These are phyloP conservation scores for Tetrao urogallus DNA, from an alignment of 2,113 vertebrate species.

Conservation along the genomic window DNA sequence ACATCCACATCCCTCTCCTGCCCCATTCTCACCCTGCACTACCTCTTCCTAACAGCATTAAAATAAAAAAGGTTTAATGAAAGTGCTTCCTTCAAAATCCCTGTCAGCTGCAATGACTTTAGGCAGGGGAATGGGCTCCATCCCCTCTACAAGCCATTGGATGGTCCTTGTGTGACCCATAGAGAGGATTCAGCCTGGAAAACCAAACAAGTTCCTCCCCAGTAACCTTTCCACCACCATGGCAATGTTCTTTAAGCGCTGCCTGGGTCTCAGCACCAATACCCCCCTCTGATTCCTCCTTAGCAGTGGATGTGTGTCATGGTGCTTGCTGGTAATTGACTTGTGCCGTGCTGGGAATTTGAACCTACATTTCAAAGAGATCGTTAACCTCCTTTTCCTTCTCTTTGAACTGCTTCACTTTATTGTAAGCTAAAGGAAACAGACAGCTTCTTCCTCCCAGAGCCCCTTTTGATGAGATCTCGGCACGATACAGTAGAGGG, in stretches of 20 bases:
- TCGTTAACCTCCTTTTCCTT: slow-evolving; percentile 51
- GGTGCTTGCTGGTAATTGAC: slow-evolving; percentile 15
- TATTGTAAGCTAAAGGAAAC: slow-evolving; percentile 39
- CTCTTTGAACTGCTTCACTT: slow-evolving; percentile 29
- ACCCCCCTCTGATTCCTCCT: neutral
- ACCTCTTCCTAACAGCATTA: neutral
- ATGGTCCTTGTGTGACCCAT: neutral
- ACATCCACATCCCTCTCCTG: neutral
- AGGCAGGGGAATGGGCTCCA: neutral
- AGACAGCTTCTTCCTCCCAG: neutral
- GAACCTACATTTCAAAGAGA: slow-evolving; percentile 51
- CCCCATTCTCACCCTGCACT: neutral
- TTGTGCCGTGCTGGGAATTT: slow-evolving; percentile 13
- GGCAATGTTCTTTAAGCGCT: neutral
- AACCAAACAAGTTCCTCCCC: neutral
- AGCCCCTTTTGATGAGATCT: neutral
- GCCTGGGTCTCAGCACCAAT: rapidly evolving
- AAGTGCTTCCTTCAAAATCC: neutral
- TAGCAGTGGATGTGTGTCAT: neutral
- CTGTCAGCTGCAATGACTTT: neutral
- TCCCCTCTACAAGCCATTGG: neutral
- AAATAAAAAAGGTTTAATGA: neutral
- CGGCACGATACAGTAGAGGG: neutral
- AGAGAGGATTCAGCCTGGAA: neutral
- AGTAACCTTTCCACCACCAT: neutral